Base-by-base conservation (phyloP, 2,113 vertebrate species). In the Rhynchomys soricoides region DNA sequence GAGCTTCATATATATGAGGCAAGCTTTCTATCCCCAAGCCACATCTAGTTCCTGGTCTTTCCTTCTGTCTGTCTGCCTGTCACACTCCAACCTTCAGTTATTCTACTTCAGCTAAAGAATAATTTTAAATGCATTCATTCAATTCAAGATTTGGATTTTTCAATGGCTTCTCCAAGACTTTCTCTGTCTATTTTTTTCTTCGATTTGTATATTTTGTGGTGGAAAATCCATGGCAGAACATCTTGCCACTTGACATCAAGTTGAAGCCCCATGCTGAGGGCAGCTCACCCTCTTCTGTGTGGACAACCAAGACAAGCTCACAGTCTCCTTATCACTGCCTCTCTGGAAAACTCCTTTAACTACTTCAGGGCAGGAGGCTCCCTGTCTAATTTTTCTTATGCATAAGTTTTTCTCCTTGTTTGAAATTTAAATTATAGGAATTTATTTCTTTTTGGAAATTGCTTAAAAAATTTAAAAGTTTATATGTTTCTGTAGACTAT, bases 91-190 rank as follows among this genome's bases (percentile, higher is more conserved):
- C 29, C 16, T 73, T 73, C 29, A 62, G n/a, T 91, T 55, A 85
- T 52, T 91, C 16, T 11, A 4, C 79, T 93, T 87, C 66, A 86
- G n/a, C 22, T 62, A 90, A 31, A 62, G 68, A 74, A 68, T 45
- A 85, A 5, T 59, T 97, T 94, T 29, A 85, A 82, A 92, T 45
- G 68, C 68, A 50, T n/a, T 66, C 48, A 8, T 68, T 26, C 24
- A 92, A 81, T 93, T 86, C 26, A 92, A 86, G 45, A 34, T 89
- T 87, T 4, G 74, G 24, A 90, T 92, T 95, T 95, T 82, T 55
- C 37, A 64, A 22, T 31, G 17, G 70, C 34, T 73, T 91, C 37
- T 75, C 55, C 64, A 78, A 78, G 59, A 17, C 43, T 78, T n/a
- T 82, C 37, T 95, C 57, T 74, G 9, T 62, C 10, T 64, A 3